Evolutionary conservation across 2,113 vertebrate genomes (phyloP).

Genomic region (Hydrochoerus hydrochaeris): DNA sequence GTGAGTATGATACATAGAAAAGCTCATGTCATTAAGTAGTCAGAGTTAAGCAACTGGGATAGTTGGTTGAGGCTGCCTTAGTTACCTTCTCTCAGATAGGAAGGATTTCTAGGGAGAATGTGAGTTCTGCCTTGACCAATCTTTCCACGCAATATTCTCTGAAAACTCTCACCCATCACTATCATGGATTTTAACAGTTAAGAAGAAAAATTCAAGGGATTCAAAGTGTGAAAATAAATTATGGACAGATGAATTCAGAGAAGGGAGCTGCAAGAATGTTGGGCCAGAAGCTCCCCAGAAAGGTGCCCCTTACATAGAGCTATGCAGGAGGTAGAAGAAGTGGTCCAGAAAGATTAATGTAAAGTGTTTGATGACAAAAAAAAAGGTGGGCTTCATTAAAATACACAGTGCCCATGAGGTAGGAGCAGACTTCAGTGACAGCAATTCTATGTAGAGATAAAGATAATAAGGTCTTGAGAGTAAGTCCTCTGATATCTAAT

Average conservation of each 20-base stretch:
- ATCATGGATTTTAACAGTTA: not conserved
- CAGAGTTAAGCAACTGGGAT: not conserved
- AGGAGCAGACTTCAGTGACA: not conserved
- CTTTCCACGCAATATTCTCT: not conserved
- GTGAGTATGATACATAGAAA: not conserved
- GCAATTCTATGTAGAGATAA: no score
- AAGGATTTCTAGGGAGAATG: not conserved
- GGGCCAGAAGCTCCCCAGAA: not conserved
- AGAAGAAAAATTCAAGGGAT: not conserved
- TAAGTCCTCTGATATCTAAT: not conserved
- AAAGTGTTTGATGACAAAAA: not conserved
- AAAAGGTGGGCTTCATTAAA: not conserved
- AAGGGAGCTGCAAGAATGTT: not conserved
- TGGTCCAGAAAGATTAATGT: not conserved
- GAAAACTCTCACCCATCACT: not conserved
- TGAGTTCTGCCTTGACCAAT: accelerated
- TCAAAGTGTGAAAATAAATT: not conserved
- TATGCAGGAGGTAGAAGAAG: not conserved
- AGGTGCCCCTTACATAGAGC: not conserved
- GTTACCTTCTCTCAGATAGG: not conserved
- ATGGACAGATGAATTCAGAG: not conserved
- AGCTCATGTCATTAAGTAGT: not conserved
- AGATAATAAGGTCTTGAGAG: not conserved
- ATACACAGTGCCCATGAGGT: accelerated
- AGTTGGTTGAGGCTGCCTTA: not conserved